phyloP scores from a whole-genome alignment of 2,888 invertebrate genomes.

The Orgyia antiqua region DNA sequence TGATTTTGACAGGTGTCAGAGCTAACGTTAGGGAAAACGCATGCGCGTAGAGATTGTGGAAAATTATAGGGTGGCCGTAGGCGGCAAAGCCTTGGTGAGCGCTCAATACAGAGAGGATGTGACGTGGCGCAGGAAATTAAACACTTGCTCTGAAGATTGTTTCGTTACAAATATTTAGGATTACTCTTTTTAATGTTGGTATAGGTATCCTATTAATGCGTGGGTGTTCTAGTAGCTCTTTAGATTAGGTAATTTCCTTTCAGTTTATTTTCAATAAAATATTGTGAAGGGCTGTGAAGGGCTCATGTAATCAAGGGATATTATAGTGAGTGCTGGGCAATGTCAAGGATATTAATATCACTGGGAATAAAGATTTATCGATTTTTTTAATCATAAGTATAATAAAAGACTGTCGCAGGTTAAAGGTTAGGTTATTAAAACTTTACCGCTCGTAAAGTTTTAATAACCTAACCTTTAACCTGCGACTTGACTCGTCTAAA shows the following conservation, averaged over 20 bases:
- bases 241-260: not conserved
- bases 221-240: not conserved
- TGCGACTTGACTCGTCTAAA: too few species aligned
- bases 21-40: constrained; percentile 45
- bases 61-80: constrained; percentile 34
- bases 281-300: too few species aligned
- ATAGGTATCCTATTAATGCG: not conserved
- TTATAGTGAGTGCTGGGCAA: too few species aligned
- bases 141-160: constrained; percentile 12
- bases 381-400: too few species aligned
- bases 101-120: constrained; percentile 34
- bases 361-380: too few species aligned
- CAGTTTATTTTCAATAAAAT: too few species aligned
- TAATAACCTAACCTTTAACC: too few species aligned
- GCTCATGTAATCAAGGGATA: too few species aligned
- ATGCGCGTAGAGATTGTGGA: constrained; percentile 39
- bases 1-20: constrained; percentile 61
- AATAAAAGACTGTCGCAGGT: too few species aligned
- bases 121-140: constrained; percentile 28
- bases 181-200: not conserved
- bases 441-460: too few species aligned
- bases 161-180: constrained; percentile 8
- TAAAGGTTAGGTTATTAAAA: too few species aligned
- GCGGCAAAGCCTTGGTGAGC: constrained; percentile 30
- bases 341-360: too few species aligned